A percentile compares a stretch with the other conserved stretches of the same genome.
These are phyloP conservation scores for Lepilemur ruficaudatus DNA, from an alignment of 2,797 vertebrate species.

Conservation along the genomic window DNA sequence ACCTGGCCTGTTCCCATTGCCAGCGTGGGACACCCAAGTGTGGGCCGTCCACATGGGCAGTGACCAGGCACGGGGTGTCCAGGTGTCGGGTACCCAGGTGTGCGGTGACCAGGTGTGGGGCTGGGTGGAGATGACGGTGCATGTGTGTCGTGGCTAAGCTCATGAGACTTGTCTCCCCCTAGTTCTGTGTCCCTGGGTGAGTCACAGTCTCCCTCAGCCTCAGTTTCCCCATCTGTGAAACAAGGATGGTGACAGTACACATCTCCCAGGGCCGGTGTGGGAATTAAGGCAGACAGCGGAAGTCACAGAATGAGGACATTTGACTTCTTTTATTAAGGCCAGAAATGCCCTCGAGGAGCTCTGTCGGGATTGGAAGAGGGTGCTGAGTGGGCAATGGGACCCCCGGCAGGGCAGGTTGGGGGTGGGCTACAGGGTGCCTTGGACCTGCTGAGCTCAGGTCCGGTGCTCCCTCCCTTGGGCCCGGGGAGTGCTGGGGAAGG, in stretches of 20 bases:
- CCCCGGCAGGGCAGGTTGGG: fast-evolving
- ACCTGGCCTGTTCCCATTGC: background rate
- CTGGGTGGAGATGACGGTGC: fast-evolving
- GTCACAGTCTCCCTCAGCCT: background rate
- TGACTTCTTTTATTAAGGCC: background rate
- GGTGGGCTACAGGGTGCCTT: fast-evolving
- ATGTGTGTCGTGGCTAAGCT: too few relatives aligned
- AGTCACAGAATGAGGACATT: background rate
- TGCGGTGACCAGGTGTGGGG: too few relatives aligned
- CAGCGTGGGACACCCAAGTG: background rate
- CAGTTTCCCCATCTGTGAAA: background rate
- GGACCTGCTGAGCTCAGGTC: background rate
- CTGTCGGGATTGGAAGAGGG: too few relatives aligned
- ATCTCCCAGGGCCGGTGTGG: background rate
- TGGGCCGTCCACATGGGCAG: too few relatives aligned
- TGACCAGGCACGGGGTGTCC: too few relatives aligned
- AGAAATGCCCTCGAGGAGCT: background rate
- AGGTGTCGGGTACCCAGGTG: too few relatives aligned
- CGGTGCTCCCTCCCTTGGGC: background rate
- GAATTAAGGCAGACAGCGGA: background rate
- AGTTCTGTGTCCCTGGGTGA: fast-evolving
- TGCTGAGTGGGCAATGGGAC: background rate
- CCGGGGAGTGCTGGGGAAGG: background rate
- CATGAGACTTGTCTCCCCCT: background rate
- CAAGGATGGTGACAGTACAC: fast-evolving